A percentile compares a stretch with the other conserved stretches of the same genome.
Conservation (phyloP, 2,113 vertebrate species). For the Chlorodrepanis virens region DNA sequence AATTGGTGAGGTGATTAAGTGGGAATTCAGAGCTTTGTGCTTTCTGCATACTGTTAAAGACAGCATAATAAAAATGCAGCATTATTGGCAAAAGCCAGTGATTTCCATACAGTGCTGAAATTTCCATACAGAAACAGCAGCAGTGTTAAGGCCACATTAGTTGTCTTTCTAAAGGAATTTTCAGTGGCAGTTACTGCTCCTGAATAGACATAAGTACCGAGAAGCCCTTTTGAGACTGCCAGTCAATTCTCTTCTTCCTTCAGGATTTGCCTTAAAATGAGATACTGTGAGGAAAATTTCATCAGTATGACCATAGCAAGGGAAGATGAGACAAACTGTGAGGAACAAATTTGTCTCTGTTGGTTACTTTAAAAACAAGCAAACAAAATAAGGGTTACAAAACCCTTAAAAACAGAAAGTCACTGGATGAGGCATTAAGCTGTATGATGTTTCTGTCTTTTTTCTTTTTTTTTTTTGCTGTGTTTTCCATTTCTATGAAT, state of each 20-base stretch:
- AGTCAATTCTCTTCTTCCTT: not conserved
- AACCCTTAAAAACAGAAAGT: not conserved
- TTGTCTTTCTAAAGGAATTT: not conserved
- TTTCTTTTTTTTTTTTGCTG: not conserved
- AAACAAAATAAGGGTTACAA: not conserved
- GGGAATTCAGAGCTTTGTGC: not conserved
- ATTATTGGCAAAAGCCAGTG: not conserved
- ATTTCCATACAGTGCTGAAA: not conserved
- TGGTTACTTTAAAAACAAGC: not conserved
- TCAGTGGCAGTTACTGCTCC: not conserved
- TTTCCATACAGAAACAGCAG: not conserved
- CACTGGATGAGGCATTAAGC: not conserved
- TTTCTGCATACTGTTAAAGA: not conserved
- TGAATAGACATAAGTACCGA: not conserved
- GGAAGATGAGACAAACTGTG: not conserved
- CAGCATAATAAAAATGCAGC: not conserved
- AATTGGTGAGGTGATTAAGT: not conserved
- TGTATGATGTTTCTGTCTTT: not conserved
- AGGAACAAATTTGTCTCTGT: not conserved
- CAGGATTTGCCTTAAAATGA: not conserved
- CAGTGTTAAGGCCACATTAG: not conserved
- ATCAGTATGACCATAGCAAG: not conserved
- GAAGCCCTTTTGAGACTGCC: not conserved
- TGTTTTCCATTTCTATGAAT: not conserved
- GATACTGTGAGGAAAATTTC: not conserved